Evolutionary conservation across 1,140 invertebrate genomes (phyloP), one percentile per base, ranked within the genome.

Genomic region (Bombyx mandarina): DNA sequence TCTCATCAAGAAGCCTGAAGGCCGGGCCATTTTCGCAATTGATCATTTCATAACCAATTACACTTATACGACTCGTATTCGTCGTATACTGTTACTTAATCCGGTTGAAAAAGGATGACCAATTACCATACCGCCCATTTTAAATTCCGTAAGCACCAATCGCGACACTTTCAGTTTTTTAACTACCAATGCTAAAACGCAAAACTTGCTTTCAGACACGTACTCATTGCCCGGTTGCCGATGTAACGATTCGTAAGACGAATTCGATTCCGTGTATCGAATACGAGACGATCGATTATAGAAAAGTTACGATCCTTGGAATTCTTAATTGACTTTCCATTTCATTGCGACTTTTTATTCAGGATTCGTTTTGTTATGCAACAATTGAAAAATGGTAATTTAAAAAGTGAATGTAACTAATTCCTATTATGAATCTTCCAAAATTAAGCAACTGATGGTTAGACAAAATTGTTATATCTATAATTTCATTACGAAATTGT

Each of bases 311-410:
- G 57, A 60, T 60, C 64, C 65, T 65, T 62, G 58, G 61, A 69
- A 71, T 67, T 65, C 67, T 57, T 48, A 61, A 71, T 69, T 65
- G 63, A 74, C 71, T 78, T 77, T 77, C 75, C 62, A 75, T 75
- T 77, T 77, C 71, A 65, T 64, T 68, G 61, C 59, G 65, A 63
- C 47, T 65, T 67, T 70, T 51, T 60, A 73, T 73, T 73, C 76
- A 54, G 51, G 54, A 53, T 56, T 60, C 73, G 61, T 65, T 60
- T 50, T 45, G 10, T 65, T 35, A 35, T 68, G 56, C 58, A 54
- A 52, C 65, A 61, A 22, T 50, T 51, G 42, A 51, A 10, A 35
- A 51, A 8, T 35, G 7, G 42, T 51, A 3, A 26, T 51, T 51
- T 51, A 10, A 35, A 35, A 51, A 51, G 50, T 51, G 18, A 22